Conservation (phyloP, 1,140 invertebrate genomes). For the Cataglyphis hispanica region DNA sequence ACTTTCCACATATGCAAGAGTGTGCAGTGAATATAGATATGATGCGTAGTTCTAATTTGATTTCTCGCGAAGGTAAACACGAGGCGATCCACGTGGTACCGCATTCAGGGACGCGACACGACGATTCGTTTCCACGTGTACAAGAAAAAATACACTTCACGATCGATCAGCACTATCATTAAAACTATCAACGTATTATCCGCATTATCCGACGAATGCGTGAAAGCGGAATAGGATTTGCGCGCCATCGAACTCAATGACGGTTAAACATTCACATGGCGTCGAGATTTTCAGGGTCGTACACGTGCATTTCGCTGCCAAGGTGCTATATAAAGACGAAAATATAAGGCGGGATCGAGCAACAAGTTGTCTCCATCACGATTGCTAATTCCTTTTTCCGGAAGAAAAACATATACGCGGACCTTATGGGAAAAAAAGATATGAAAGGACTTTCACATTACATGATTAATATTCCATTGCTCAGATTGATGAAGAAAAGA, state of each 20-base stretch:
- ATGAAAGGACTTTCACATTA: not conserved
- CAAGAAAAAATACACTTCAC: slow-evolving; percentile 45
- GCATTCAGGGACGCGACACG: slow-evolving; percentile 31
- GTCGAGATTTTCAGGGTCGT: slow-evolving; percentile 52
- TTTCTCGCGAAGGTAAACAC: slow-evolving; percentile 29
- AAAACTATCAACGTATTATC: slow-evolving; percentile 39
- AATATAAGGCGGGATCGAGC: slow-evolving; percentile 12
- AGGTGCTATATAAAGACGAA: slow-evolving; percentile 55
- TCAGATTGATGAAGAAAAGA: not conserved
- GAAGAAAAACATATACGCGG: not conserved
- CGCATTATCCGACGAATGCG: slow-evolving; percentile 6
- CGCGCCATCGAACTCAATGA: slow-evolving; percentile 34
- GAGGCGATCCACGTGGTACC: slow-evolving; percentile 24
- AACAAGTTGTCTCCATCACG: not conserved
- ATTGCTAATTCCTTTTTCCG: slow-evolving; percentile 20
- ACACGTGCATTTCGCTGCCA: slow-evolving; percentile 45
- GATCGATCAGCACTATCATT: slow-evolving; percentile 31
- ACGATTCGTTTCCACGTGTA: slow-evolving; percentile 28
- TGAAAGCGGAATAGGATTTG: slow-evolving; percentile 56
- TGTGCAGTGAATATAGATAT: slow-evolving; percentile 13
- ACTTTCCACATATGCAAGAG: not conserved
- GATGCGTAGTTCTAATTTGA: slow-evolving; percentile 11
- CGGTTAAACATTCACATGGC: slow-evolving; percentile 51
- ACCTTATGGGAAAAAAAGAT: not conserved
- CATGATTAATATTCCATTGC: not conserved